phyloP scores from a whole-genome alignment of 2,113 vertebrate genomes.

The Zosterops japonicus region DNA sequence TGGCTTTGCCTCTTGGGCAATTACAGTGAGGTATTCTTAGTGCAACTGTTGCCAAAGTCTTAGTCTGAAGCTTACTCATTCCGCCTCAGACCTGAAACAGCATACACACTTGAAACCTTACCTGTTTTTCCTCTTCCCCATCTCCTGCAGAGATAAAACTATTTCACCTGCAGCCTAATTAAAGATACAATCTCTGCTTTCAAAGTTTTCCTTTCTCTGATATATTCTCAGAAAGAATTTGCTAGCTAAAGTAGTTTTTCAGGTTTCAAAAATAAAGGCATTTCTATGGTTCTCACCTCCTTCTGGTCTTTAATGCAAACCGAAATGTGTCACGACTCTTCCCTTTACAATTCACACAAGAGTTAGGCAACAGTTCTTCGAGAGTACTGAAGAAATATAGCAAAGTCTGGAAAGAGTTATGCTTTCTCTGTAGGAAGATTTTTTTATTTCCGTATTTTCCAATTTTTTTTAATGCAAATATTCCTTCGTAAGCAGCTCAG shows the following conservation, averaged over 20 bases:
- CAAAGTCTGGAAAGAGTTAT: neutral
- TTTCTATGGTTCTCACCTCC: neutral
- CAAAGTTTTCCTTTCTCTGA: neutral
- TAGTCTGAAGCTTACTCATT: neutral
- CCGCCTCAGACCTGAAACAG: neutral
- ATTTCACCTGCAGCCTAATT: neutral
- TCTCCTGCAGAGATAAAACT: neutral
- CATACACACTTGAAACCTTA: neutral
- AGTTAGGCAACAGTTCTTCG: neutral
- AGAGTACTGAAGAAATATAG: neutral
- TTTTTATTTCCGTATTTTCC: neutral
- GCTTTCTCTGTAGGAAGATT: neutral
- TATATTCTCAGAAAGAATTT: neutral
- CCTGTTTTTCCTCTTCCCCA: neutral
- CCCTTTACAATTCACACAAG: neutral
- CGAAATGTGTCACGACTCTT: neutral
- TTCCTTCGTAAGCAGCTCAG: neutral
- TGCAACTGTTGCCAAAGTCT: neutral
- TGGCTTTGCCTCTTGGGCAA: neutral
- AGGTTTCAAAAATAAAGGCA: neutral
- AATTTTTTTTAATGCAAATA: neutral
- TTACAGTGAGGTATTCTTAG: neutral
- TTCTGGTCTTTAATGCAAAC: neutral
- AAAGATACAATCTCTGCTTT: neutral
- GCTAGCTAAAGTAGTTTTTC: neutral